Evolutionary conservation across 2,888 invertebrate species (phyloP), one percentile per base, ranked within the genome.

Genomic region (Hypomecis punctinalis): DNA sequence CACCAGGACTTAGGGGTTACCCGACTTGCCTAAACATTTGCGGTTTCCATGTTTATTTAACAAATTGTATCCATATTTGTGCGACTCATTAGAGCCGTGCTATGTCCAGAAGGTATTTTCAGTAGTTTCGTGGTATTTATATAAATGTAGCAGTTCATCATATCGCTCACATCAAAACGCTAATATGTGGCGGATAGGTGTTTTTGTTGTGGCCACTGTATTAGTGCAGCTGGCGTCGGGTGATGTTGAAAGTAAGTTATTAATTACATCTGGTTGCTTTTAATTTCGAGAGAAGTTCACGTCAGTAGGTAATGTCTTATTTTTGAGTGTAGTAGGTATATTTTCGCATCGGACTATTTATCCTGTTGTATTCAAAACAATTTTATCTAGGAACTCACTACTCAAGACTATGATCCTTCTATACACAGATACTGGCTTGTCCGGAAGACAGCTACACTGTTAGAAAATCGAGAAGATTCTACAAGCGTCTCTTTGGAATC

Each of bases 171-270:
- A 81, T 72, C 67, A 73, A 36, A 73, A 49, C 64, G 68, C 3
- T 53, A 82, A 73, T 71, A 91, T 91, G 91, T 86, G 83, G 84
- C 74, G 83, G 67, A 55, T 77, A 72, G 82, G 79, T 49, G 80
- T 81, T 39, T 62, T 85, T 11, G 64, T 85, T 40, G 43, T 84
- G 8, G 57, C 76, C 11, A 45, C 59, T 47, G 63, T 74, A 58
- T 70, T 81, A 9, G 43, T 73, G 9, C 78, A 83, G 54, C 67
- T 75, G 9, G 71, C 73, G 1, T 72, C 66, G 4, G 79, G 76
- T 53, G 78, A 74, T 66, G 58, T 76, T 6, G 72, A 78, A 77
- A 79, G 88, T 88, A 75, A 88, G 87, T 84, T 43, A 5, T 23
- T 3, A 23, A 23, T 23, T 23, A 23, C 23, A 23, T 23, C 23